Evolutionary conservation across 2,113 vertebrate genomes (phyloP).

Genomic region (Callipepla squamata): DNA sequence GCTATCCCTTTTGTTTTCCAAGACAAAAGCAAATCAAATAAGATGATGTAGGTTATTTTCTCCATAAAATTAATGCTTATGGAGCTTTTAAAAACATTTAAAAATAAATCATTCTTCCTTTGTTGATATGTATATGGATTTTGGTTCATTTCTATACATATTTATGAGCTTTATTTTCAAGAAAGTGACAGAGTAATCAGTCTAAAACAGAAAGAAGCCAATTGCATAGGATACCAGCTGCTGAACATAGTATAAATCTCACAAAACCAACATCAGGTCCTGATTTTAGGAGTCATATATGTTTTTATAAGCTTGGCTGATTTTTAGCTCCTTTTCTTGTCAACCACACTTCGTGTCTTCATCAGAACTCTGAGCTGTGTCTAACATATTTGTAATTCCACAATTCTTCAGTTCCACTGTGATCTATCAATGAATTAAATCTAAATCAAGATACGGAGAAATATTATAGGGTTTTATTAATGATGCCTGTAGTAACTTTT

Average conservation of each 20-base stretch:
- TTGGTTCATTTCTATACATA: not conserved
- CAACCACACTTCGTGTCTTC: fast-evolving
- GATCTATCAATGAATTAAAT: not conserved
- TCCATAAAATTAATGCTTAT: not conserved
- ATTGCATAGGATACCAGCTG: not conserved
- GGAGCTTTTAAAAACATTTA: not conserved
- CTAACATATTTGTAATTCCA: not conserved
- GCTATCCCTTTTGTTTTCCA: not conserved
- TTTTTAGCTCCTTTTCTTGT: not conserved
- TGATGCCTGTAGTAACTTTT: not conserved
- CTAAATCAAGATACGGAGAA: not conserved
- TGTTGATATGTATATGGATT: not conserved
- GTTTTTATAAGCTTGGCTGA: not conserved
- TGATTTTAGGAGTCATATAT: not conserved
- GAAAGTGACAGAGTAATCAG: not conserved
- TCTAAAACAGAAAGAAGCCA: not conserved
- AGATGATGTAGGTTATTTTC: not conserved
- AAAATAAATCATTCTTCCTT: not conserved
- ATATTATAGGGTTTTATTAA: not conserved
- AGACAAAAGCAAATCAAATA: not conserved
- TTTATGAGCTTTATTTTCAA: not conserved
- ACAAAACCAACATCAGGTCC: not conserved
- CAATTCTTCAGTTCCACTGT: not conserved
- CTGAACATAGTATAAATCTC: not conserved
- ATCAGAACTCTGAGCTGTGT: not conserved